These are phyloP conservation scores for Prionchulus punctatus DNA, from an alignment of 2,888 invertebrate species.

Conservation along the genomic window DNA sequence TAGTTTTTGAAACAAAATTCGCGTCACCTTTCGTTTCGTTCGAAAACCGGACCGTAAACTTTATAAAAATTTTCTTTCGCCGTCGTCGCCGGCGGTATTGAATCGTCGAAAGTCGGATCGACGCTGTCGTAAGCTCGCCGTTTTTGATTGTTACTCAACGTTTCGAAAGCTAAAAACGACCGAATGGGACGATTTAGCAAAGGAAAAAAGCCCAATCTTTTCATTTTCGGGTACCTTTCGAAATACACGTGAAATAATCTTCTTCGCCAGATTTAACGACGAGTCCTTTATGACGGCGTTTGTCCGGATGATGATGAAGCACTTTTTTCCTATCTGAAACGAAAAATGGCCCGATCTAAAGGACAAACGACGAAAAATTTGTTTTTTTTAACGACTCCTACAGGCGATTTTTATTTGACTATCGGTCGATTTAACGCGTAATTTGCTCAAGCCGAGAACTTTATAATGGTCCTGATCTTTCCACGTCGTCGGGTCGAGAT, in stretches of 20 bases:
- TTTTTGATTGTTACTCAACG: slow-evolving; percentile 58
- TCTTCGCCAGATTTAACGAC: slow-evolving; percentile 65
- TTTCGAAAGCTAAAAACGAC: slow-evolving; percentile 67
- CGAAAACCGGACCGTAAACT: slow-evolving; percentile 39
- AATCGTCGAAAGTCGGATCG: slow-evolving; percentile 81
- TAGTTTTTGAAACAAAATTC: no score
- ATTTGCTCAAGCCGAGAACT: slow-evolving; percentile 69
- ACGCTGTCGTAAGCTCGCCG: slow-evolving; percentile 87
- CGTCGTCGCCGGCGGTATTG: slow-evolving; percentile 55
- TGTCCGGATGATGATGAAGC: slow-evolving; percentile 91
- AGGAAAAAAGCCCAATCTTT: not conserved
- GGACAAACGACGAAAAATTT: not conserved
- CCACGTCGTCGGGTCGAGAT: slow-evolving; percentile 22
- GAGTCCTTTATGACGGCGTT: slow-evolving; percentile 63
- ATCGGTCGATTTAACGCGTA: slow-evolving; percentile 67
- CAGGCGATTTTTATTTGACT: slow-evolving; percentile 86
- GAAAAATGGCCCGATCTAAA: slow-evolving; percentile 6
- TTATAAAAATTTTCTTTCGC: slow-evolving; percentile 61
- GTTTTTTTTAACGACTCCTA: slow-evolving; percentile 37
- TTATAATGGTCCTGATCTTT: slow-evolving; percentile 86
- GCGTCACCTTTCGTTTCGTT: slow-evolving; percentile 40
- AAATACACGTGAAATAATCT: slow-evolving; percentile 96
- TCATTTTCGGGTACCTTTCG: slow-evolving; percentile 44
- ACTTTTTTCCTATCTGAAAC: slow-evolving; percentile 56
- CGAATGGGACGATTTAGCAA: no score